A percentile compares a stretch with the other conserved stretches of the same genome.
phyloP scores from a whole-genome alignment of 1,140 invertebrate species.

The Tetranychus cinnabarinus region DNA sequence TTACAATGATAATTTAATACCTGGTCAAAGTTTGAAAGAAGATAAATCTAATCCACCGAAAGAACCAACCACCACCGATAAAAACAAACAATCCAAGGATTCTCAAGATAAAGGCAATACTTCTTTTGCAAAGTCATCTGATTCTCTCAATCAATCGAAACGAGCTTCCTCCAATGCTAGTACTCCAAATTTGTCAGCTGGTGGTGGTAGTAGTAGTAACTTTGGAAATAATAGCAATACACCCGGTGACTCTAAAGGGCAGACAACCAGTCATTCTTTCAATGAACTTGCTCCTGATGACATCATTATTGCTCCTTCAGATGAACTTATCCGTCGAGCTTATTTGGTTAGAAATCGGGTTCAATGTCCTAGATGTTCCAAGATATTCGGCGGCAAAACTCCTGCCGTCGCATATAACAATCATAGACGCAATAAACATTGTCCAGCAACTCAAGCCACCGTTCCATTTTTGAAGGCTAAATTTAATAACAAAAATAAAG shows the following conservation, averaged over 20 bases:
- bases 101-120: neutral
- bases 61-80: neutral
- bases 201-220: neutral
- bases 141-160: neutral
- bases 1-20: neutral
- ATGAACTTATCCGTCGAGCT: neutral
- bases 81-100: neutral
- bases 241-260: neutral
- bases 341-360: neutral
- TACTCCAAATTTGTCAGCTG: neutral
- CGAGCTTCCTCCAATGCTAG: neutral
- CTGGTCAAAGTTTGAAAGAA: neutral
- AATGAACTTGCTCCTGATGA: neutral
- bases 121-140: too few relatives aligned
- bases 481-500: neutral
- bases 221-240: neutral
- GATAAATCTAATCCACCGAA: neutral
- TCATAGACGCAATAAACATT: slow-evolving; percentile 1
- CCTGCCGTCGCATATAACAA: slow-evolving; percentile 2
- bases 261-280: neutral
- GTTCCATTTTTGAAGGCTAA: neutral
- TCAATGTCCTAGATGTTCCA: slow-evolving; percentile 1
- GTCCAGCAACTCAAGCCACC: neutral
- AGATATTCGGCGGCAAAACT: slow-evolving; percentile 3
- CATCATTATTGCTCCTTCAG: neutral